phyloP scores from a whole-genome alignment of 2,888 invertebrate genomes.

The Drosophila acutilabella region DNA sequence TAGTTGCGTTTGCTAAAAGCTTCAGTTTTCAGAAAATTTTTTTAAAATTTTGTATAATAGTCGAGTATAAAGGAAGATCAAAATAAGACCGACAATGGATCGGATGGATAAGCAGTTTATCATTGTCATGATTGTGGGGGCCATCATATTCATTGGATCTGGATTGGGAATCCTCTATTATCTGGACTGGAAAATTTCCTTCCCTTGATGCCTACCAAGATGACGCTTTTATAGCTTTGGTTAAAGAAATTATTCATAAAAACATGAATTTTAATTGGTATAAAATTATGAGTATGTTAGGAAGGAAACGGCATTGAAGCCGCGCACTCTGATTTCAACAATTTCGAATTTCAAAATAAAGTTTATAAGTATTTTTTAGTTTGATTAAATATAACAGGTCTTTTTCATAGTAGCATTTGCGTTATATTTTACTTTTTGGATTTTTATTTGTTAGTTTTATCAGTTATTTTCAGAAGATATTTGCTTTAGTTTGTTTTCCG shows the following conservation, averaged over 20 bases:
- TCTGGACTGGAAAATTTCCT: slow-evolving; percentile 4
- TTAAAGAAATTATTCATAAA: not conserved
- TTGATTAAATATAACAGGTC: not conserved
- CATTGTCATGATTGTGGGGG: slow-evolving; percentile 5
- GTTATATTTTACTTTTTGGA: not conserved
- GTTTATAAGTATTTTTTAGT: slow-evolving; percentile 1
- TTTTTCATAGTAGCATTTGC: slow-evolving; percentile 10
- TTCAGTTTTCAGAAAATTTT: not conserved
- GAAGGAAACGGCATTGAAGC: not conserved
- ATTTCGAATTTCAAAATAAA: not conserved
- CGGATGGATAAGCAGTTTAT: slow-evolving; percentile 7
- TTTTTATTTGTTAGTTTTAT: too few species aligned
- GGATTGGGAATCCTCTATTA: slow-evolving; percentile 3
- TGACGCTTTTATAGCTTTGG: not conserved
- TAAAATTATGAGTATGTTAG: not conserved
- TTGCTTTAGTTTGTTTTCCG: not conserved
- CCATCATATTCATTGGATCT: not conserved
- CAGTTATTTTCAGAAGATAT: too few species aligned
- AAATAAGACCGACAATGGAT: slow-evolving; percentile 3
- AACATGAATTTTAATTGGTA: not conserved
- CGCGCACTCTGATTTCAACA: too few species aligned
- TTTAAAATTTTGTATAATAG: not conserved
- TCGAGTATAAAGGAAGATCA: not conserved
- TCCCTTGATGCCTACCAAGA: not conserved
- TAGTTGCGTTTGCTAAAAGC: slow-evolving; percentile 11